Conservation (phyloP, 2,888 invertebrate genomes). For the Amphipyra tragopoginis region DNA sequence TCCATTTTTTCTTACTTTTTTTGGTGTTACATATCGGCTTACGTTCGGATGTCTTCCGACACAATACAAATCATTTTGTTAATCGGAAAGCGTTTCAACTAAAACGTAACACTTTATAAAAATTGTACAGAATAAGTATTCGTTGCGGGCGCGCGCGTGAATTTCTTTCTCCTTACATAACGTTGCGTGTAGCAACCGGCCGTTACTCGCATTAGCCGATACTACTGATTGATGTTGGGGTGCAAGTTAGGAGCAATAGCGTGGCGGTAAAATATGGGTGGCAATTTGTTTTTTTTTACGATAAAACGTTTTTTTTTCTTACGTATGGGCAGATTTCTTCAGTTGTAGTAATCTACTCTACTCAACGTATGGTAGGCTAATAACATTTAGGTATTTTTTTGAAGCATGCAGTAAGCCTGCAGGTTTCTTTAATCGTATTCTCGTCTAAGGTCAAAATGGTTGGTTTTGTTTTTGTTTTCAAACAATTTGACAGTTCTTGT, state of each 20-base stretch:
- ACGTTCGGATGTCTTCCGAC: slow-evolving; percentile 24
- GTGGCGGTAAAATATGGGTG: background rate
- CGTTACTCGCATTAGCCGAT: slow-evolving; percentile 53
- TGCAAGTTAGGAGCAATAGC: slow-evolving; percentile 17
- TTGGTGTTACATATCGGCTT: no score
- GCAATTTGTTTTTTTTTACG: no score
- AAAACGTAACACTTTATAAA: slow-evolving; percentile 36
- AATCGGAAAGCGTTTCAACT: slow-evolving; percentile 27
- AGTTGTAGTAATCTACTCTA: no score
- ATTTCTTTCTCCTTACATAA: slow-evolving; percentile 67
- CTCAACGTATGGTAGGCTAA: no score
- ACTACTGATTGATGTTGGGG: slow-evolving; percentile 55
- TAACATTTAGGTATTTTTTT: no score
- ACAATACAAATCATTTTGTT: slow-evolving; percentile 15
- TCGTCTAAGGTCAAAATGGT: no score
- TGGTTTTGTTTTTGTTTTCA: no score
- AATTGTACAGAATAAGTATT: slow-evolving; percentile 52
- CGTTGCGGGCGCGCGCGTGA: slow-evolving; percentile 53
- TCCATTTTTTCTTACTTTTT: background rate
- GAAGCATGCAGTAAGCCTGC: no score
- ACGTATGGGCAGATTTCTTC: no score
- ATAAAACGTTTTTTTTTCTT: no score
- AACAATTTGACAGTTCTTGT: no score
- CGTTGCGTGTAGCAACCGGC: slow-evolving; percentile 48
- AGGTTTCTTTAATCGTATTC: no score